A percentile compares a stretch with the other conserved stretches of the same genome.
Evolutionary conservation across 1,140 invertebrate genomes (phyloP).

Genomic region (Drosophila burlai): DNA sequence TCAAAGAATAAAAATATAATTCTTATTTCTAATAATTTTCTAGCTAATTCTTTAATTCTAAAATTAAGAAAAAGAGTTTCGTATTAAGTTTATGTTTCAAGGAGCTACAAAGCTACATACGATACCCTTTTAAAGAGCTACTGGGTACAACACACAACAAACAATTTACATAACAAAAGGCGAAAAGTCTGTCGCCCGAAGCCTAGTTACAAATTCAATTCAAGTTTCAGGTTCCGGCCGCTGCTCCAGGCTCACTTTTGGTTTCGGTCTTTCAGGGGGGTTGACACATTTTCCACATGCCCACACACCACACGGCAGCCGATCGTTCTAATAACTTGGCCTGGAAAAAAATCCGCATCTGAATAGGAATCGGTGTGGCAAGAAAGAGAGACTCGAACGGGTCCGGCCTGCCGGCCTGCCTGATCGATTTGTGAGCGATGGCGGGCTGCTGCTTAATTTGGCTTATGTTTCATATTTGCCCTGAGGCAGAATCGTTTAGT

Average conservation of each 20-base stretch:
- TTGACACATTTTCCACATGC: slow-evolving; percentile 43
- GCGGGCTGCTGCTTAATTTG: slow-evolving; percentile 56
- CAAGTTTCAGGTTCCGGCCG: slow-evolving; percentile 22
- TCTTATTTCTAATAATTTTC: not conserved
- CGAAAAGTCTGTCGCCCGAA: slow-evolving; percentile 64
- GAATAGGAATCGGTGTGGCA: slow-evolving; percentile 16
- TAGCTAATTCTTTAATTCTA: not conserved
- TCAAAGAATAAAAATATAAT: not conserved
- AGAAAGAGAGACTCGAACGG: not conserved
- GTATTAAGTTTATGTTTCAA: not conserved
- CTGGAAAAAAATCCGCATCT: slow-evolving; percentile 5
- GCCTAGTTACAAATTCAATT: slow-evolving; percentile 51
- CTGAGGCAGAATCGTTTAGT: slow-evolving; percentile 65
- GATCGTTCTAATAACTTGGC: slow-evolving; percentile 31
- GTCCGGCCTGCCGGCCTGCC: slow-evolving; percentile 3
- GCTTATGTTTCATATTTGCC: slow-evolving; percentile 60
- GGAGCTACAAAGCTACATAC: no score
- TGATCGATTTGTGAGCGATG: slow-evolving; percentile 72
- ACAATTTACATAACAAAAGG: slow-evolving; percentile 74
- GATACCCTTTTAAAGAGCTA: slow-evolving; percentile 8
- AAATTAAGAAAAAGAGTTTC: no score
- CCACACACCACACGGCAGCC: slow-evolving; percentile 26
- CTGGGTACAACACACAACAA: slow-evolving; percentile 2
- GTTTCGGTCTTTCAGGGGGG: slow-evolving; percentile 37
- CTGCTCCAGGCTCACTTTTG: slow-evolving; percentile 40